Evolutionary conservation across 2,797 vertebrate genomes (phyloP).

Genomic region (Tenualosa thibaudeaui): DNA sequence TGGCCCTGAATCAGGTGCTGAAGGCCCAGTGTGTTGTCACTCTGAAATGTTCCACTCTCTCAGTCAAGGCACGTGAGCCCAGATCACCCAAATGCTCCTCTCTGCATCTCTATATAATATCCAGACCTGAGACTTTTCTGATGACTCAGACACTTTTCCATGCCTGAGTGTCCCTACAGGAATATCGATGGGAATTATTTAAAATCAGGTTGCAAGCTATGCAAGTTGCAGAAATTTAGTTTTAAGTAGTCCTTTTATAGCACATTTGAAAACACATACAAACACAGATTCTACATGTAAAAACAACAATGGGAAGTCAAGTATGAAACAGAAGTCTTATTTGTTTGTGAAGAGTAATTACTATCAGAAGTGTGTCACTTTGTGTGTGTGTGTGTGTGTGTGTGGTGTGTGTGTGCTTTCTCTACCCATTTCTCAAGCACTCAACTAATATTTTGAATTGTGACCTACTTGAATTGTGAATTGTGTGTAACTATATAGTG

Average conservation of each 20-base stretch:
- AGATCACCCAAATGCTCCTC: slow-evolving; percentile 11
- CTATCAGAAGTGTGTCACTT: background rate
- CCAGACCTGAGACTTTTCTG: slow-evolving; percentile 8
- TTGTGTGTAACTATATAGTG: background rate
- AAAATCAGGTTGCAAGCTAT: background rate
- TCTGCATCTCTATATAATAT: slow-evolving; percentile 4
- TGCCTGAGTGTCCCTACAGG: background rate
- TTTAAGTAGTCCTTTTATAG: background rate
- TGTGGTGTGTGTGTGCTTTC: background rate
- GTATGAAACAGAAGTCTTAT: background rate
- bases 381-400: background rate
- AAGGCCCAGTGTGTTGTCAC: slow-evolving; percentile 10
- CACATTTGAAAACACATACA: background rate
- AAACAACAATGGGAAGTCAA: background rate
- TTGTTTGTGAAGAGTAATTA: background rate
- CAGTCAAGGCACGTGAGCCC: background rate
- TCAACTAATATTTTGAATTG: background rate
- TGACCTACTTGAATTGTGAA: background rate
- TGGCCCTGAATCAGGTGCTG: slow-evolving; percentile 6
- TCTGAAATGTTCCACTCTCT: slow-evolving; percentile 12
- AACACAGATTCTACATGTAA: background rate
- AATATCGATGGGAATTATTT: background rate
- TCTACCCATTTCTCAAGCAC: background rate
- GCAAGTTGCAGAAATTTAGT: no score
- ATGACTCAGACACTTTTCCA: slow-evolving; percentile 15